These are phyloP conservation scores for Graptemys geographica DNA, from an alignment of 2,797 vertebrate genomes.

Conservation along the genomic window DNA sequence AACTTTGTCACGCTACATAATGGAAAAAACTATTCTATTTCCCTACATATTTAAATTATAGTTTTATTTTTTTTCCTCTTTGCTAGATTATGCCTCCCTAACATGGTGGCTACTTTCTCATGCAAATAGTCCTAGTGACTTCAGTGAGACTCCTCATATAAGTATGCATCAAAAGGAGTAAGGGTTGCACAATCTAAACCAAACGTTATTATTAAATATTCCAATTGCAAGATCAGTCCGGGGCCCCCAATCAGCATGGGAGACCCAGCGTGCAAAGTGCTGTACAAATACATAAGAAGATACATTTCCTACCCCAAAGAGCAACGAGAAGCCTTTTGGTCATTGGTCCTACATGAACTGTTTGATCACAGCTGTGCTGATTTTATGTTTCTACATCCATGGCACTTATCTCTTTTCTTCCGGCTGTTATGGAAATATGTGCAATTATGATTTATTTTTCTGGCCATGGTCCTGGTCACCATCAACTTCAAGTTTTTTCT, in stretches of 20 bases:
- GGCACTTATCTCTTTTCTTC: not conserved
- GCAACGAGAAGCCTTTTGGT: not conserved
- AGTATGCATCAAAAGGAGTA: not conserved
- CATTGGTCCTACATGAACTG: not conserved
- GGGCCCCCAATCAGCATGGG: not conserved
- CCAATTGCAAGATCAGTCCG: accelerated
- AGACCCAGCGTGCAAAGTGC: not conserved
- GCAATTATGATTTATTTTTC: not conserved
- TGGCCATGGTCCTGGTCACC: accelerated
- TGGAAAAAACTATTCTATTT: not conserved
- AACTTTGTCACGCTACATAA: not conserved
- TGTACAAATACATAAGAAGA: not conserved
- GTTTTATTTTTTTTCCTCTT: accelerated
- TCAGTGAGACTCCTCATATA: accelerated
- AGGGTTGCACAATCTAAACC: accelerated
- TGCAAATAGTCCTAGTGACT: not conserved
- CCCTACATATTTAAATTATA: not conserved
- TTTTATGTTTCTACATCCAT: not conserved
- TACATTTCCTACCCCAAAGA: not conserved
- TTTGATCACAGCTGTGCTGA: not conserved
- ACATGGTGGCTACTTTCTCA: not conserved
- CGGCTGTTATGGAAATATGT: not conserved
- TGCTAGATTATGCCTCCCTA: not conserved
- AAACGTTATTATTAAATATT: not conserved
- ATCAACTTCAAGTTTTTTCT: not conserved